Percentiles rank a stretch among this genome's conserved stretches.
Evolutionary conservation across 2,797 vertebrate species (phyloP).

Genomic region (Prionace glauca): DNA sequence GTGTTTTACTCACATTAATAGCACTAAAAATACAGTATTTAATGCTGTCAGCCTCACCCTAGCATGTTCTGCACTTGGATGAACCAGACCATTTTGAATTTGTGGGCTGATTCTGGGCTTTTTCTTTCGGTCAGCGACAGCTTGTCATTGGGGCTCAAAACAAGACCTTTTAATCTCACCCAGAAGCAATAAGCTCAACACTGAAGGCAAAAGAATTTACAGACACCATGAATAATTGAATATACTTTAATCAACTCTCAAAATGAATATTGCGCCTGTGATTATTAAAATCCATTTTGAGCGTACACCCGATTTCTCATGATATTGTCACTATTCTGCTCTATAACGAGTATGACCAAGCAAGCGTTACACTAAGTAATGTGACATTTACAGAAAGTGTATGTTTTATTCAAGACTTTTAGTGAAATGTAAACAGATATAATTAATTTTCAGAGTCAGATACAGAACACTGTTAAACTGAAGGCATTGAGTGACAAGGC

Average conservation of each 20-base stretch:
- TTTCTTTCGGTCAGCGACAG: not conserved
- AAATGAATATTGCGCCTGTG: not conserved
- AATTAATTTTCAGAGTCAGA: not conserved
- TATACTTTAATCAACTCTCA: not conserved
- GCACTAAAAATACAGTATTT: not conserved
- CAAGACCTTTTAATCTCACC: not conserved
- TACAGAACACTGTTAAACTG: not conserved
- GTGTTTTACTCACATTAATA: not conserved
- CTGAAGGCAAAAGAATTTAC: not conserved
- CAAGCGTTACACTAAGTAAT: too few relatives aligned
- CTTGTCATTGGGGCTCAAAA: not conserved
- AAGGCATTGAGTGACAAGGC: not conserved
- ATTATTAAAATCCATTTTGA: conserved; percentile 11
- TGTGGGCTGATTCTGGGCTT: not conserved
- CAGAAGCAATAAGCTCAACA: not conserved
- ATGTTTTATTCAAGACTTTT: not conserved
- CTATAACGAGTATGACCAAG: not conserved
- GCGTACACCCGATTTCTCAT: not conserved
- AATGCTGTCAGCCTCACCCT: not conserved
- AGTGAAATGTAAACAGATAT: too few relatives aligned
- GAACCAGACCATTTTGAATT: not conserved
- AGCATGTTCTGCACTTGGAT: too few relatives aligned
- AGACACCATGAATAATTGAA: conserved; percentile 18
- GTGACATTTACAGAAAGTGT: not conserved
- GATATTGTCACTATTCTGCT: not conserved